Conservation (phyloP, 2,113 vertebrate species). For the Aepyceros melampus region DNA sequence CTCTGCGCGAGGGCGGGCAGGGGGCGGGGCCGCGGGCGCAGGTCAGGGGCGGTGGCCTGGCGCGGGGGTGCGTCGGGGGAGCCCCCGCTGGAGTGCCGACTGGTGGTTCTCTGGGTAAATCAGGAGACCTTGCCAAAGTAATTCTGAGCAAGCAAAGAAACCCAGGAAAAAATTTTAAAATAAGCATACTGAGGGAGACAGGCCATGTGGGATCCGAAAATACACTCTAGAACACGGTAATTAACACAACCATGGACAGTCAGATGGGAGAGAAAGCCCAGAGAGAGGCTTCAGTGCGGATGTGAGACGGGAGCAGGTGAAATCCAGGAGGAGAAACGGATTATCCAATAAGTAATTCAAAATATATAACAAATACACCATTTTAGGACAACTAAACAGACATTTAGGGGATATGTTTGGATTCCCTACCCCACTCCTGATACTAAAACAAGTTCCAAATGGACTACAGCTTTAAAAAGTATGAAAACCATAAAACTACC, state of each 20-base stretch:
- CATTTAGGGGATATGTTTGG: neutral
- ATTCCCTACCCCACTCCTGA: neutral
- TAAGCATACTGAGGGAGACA: neutral
- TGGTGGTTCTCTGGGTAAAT: neutral
- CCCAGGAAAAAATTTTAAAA: neutral
- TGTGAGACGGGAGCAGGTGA: neutral
- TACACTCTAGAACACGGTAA: neutral
- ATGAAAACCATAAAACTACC: neutral
- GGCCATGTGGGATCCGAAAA: neutral
- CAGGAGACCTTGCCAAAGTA: neutral
- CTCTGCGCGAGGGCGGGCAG: neutral
- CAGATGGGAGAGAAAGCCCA: neutral
- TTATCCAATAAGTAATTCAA: constrained; percentile 11
- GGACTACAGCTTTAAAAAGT: constrained; percentile 33
- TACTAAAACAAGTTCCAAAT: neutral
- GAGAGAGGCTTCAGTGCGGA: neutral
- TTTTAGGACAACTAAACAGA: neutral
- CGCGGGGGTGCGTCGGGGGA: rapidly evolving
- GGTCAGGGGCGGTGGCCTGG: neutral
- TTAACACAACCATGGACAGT: neutral
- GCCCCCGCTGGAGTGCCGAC: neutral
- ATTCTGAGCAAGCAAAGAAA: constrained; percentile 16
- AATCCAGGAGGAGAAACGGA: neutral
- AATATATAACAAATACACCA: neutral
- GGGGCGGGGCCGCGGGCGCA: neutral